Base-by-base conservation (phyloP, 2,888 invertebrate species). In the Acheta domesticus region DNA sequence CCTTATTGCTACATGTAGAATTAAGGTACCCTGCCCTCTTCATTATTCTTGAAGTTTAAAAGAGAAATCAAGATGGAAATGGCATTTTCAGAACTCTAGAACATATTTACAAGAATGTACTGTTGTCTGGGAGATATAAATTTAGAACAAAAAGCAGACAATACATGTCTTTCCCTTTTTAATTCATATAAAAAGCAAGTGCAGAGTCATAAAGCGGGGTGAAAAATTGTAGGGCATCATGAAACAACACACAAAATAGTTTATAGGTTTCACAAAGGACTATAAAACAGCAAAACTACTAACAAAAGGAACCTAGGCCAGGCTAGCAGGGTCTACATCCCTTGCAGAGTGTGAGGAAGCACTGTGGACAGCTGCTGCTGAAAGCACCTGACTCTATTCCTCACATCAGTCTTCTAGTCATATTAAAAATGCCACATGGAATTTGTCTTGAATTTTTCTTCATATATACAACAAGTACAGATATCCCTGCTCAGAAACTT, bases 391-490 rank as follows among this genome's bases (percentile, higher is more conserved):
- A 19, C 62, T 14, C 3, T 62, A 62, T 19, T n/a, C 62, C n/a
- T 62, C 62, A 62, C 62, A 62, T 62, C 62, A 62, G 62, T 62
- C 62, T 62, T 62, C 62, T 14, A 62, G 62, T 62, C n/a, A n/a
- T 62, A 62, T 62, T 62, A 62, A 62, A 62, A 62, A 62, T 62
- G 62, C 62, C 62, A 62, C 62, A 62, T 62, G 62, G 62, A 62
- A 62, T 62, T 62, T 62, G n/a, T 62, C 62, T 62, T 14, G 62
- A 62, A 62, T 62, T n/a, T 62, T 62, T 62, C 62, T 62, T 62
- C 62, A 62, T 62, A 62, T 62, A 62, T 62, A 62, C 62, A 62
- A 62, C 62, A 62, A 62, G n/a, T 62, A 62, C 62, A 62, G 62
- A 62, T 19, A n/a, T 62, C 62, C 62, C 62, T 62, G 62, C 62